Evolutionary conservation across 1,140 invertebrate species (phyloP), one percentile per base, ranked within the genome.

Genomic region (Zaprionus africanus): DNA sequence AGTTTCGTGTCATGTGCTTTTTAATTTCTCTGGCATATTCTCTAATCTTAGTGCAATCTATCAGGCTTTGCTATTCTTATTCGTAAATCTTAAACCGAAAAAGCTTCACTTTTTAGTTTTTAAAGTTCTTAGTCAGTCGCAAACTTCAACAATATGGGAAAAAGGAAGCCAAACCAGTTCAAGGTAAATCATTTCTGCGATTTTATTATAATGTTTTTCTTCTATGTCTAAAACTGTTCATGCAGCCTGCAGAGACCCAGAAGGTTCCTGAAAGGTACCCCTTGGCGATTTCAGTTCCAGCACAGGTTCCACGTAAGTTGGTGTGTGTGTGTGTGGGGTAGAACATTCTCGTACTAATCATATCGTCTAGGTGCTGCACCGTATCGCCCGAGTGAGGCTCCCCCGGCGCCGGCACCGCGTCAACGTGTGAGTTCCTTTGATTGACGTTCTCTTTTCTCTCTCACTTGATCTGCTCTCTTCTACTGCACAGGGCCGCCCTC

Each of bases 371-470:
- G 3, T 13, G 4, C 46, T 51, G 46, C 1, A 11, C 4, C 31
- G 3, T 24, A 12, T 2, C 9, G 19, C 4, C 0, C 4, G 1
- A 24, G 1, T 12, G 0, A 0, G 11, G 19, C 41, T 1, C 31
- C 6, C 2, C 36, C 5, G 9, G 6, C 22, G 28, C 65, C 5
- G 9, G 6, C 22, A 19, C 65, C 41, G 0, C 65, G 65, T 0
- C 65, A 51, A 22, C 65, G 57, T 28, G 65, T 68, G 34, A 68
- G 65, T 68, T 46, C 2, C 7, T 17, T 3, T 46, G 6, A 6
- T 17, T 9, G 1, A 9, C n/a, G n/a, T 17, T 7, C 2, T n/a
- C n/a, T 11, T 46, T 53, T 7, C 1, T 19, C 0, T 5, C 17
- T 15, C 4, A 17, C 13, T 12, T 31, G 46, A 9, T 49, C 13